Conservation (phyloP, 2,888 invertebrate species). For the Heliothis peltigera region DNA sequence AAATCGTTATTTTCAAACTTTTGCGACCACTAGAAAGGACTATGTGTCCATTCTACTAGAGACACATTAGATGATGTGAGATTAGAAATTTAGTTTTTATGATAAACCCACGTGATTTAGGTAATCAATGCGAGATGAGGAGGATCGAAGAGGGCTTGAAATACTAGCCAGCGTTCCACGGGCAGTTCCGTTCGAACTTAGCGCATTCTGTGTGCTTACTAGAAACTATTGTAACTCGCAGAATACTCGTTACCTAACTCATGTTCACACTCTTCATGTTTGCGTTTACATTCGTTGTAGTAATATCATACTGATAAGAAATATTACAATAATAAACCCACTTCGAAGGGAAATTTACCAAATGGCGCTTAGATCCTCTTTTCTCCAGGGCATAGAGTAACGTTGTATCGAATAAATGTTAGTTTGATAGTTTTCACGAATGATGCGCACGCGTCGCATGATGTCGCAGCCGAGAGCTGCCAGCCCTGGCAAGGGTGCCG, state of each 20-base stretch:
- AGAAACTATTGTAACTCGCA: conserved; percentile 33
- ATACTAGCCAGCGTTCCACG: background rate
- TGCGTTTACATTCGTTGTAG: conserved; percentile 67
- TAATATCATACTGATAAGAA: conserved; percentile 74
- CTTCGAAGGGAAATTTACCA: conserved; percentile 78
- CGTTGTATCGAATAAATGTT: conserved; percentile 25
- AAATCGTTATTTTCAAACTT: too few species aligned
- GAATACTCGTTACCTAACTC: conserved; percentile 53
- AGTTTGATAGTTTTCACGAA: conserved; percentile 29
- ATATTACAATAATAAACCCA: conserved; percentile 77
- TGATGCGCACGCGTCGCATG: conserved; percentile 41
- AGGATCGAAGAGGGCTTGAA: conserved; percentile 8
- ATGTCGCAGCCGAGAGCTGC: conserved; percentile 58
- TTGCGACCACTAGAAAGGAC: too few species aligned
- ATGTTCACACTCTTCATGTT: conserved; percentile 65
- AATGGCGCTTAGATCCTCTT: conserved; percentile 60
- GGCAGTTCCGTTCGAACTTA: conserved; percentile 2
- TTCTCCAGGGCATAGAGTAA: conserved; percentile 50
- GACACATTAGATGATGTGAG: too few species aligned
- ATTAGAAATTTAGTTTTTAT: background rate
- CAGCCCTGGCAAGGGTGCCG: conserved; percentile 75
- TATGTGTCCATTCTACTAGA: too few species aligned
- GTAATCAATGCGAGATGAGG: background rate
- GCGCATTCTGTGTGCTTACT: conserved; percentile 3
- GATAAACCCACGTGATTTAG: background rate